Evolutionary conservation across 2,113 vertebrate species (phyloP).

Genomic region (Lucifuga dentata): DNA sequence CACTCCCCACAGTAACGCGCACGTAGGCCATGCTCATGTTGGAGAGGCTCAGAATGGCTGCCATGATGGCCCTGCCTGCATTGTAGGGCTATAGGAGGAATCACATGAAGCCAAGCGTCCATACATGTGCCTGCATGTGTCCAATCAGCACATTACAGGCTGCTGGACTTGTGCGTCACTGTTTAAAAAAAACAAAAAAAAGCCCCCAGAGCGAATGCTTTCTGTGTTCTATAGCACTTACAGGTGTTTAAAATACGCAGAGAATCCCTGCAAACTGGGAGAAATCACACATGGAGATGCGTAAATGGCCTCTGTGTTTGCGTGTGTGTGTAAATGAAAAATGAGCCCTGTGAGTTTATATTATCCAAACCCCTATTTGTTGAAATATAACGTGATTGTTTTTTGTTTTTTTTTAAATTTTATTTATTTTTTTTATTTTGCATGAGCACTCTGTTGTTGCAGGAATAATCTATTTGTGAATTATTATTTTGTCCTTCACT

Average conservation of each 20-base stretch:
- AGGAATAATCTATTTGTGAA: too few relatives aligned
- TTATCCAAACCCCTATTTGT: background rate
- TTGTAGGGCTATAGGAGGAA: constrained; percentile 63
- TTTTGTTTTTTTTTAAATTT: too few relatives aligned
- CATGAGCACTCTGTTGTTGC: too few relatives aligned
- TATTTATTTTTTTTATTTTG: too few relatives aligned
- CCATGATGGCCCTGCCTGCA: constrained; percentile 66
- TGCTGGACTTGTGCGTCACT: background rate
- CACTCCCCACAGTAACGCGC: constrained; percentile 73
- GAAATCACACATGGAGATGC: background rate
- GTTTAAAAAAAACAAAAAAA: too few relatives aligned
- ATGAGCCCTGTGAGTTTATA: too few relatives aligned
- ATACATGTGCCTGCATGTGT: constrained; percentile 56
- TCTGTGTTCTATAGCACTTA: constrained; percentile 4
- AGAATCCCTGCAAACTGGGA: background rate
- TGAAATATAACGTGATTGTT: background rate
- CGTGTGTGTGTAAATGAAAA: too few relatives aligned
- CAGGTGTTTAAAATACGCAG: constrained; percentile 45
- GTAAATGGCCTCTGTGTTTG: too few relatives aligned
- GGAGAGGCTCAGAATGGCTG: constrained; percentile 78
- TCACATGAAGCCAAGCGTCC: constrained; percentile 46
- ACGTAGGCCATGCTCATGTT: constrained; percentile 74
- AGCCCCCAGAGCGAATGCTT: too few relatives aligned
- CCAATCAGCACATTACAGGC: constrained; percentile 38
- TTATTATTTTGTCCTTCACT: background rate